A percentile compares a stretch with the other conserved stretches of the same genome.
Conservation (phyloP, 2,797 vertebrate species). For the Phyllotis vaccarum region DNA sequence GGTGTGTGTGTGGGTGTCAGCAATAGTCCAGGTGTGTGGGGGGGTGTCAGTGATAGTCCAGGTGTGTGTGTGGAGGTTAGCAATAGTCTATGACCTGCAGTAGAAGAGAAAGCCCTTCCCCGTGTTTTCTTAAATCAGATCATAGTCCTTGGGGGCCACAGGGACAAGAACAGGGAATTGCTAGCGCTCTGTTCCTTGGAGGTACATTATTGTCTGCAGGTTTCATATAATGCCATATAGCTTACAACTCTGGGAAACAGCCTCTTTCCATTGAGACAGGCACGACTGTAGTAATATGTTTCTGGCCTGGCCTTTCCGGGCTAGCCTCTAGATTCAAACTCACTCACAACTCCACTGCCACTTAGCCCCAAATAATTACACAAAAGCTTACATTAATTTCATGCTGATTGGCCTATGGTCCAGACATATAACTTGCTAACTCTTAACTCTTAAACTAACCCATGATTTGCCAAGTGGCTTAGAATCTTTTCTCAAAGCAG, state of each 20-base stretch:
- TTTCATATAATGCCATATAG: not conserved
- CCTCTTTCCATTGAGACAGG: not conserved
- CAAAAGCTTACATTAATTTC: no score
- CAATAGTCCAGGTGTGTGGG: not conserved
- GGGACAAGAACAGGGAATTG: not conserved
- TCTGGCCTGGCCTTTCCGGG: no score
- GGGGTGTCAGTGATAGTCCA: not conserved
- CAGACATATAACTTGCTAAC: no score
- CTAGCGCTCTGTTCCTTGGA: not conserved
- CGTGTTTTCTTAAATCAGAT: not conserved
- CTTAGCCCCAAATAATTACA: no score
- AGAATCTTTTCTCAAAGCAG: no score
- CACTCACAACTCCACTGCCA: no score
- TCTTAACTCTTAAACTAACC: no score
- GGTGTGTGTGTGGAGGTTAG: not conserved
- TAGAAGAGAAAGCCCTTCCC: not conserved
- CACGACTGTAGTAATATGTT: no score
- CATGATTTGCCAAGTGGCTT: no score
- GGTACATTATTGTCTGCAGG: not conserved
- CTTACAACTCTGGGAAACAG: not conserved
- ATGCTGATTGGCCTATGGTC: no score
- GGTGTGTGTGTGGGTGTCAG: not conserved
- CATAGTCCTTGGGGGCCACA: not conserved
- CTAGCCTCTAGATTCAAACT: no score
- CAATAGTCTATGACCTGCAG: not conserved